Conservation (phyloP, 2,888 invertebrate species). For the Trimorus sp. region DNA sequence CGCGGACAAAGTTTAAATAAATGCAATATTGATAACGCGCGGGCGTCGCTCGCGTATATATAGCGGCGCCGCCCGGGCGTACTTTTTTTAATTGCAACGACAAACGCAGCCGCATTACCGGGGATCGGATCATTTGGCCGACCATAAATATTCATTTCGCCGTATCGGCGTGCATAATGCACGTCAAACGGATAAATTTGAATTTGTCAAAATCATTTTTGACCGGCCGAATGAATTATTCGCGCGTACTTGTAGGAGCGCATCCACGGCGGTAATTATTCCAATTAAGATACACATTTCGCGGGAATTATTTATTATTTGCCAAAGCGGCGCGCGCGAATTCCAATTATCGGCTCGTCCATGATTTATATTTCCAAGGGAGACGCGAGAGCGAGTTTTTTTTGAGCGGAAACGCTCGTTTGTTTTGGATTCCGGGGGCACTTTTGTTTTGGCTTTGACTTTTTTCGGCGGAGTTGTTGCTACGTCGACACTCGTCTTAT, state of each 20-base stretch:
- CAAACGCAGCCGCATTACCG: conserved; percentile 30
- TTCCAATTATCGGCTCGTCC: conserved; percentile 4
- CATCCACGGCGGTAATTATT: conserved; percentile 33
- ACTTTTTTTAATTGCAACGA: conserved; percentile 31
- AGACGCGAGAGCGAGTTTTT: too few species aligned
- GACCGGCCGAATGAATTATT: conserved; percentile 31
- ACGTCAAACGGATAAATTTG: conserved; percentile 42
- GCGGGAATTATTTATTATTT: conserved; percentile 25
- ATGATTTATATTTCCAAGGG: conserved; percentile 5
- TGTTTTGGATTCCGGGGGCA: too few species aligned
- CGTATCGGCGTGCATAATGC: conserved; percentile 44
- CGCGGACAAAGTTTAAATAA: conserved; percentile 22
- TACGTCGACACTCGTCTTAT: too few species aligned
- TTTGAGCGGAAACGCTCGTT: too few species aligned
- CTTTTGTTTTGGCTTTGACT: too few species aligned
- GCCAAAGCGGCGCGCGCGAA: conserved; percentile 2
- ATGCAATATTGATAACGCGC: conserved; percentile 25
- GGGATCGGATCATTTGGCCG: conserved; percentile 37
- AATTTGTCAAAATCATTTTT: conserved; percentile 49
- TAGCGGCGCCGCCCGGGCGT: background rate
- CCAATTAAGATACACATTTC: conserved; percentile 28
- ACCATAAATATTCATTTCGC: conserved; percentile 42
- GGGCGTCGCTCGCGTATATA: background rate
- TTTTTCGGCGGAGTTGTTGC: too few species aligned
- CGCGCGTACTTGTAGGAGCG: conserved; percentile 5